These are phyloP conservation scores for Labeo calbasu DNA, from an alignment of 2,797 vertebrate genomes.

Conservation along the genomic window DNA sequence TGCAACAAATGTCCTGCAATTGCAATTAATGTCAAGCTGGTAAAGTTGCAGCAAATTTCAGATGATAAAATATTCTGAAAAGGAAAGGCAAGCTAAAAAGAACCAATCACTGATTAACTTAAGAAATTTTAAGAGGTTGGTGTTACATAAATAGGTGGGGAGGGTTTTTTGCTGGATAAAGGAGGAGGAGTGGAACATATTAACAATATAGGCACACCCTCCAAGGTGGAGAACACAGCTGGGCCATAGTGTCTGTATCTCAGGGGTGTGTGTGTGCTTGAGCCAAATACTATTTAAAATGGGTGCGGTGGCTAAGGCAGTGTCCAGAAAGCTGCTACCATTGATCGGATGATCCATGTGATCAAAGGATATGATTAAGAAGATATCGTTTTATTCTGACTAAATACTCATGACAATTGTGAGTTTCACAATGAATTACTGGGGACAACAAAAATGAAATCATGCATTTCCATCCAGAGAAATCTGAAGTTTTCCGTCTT, in stretches of 20 bases:
- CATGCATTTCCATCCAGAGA: neutral
- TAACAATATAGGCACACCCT: conserved; percentile 42
- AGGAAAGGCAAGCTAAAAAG: neutral
- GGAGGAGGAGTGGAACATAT: conserved; percentile 37
- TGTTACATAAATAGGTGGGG: conserved; percentile 16
- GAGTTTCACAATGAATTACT: neutral
- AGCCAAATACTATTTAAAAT: conserved; percentile 1
- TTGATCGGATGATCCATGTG: neutral
- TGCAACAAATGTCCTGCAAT: neutral
- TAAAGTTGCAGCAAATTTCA: neutral
- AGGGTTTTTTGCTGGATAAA: conserved; percentile 13
- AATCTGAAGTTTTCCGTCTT: neutral
- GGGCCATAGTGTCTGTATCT: conserved; percentile 22
- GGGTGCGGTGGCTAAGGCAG: conserved; percentile 10
- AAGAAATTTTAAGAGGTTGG: conserved; percentile 13
- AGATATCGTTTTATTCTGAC: neutral
- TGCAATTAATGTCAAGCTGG: neutral
- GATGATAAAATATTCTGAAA: neutral
- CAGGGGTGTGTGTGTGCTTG: neutral
- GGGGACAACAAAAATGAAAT: neutral
- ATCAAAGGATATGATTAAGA: neutral
- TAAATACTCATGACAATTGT: neutral
- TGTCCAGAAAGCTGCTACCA: neutral
- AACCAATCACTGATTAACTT: conserved; percentile 40
- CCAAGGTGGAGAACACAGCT: conserved; percentile 5